phyloP scores from a whole-genome alignment of 2,113 vertebrate genomes.

The Tyto alba region DNA sequence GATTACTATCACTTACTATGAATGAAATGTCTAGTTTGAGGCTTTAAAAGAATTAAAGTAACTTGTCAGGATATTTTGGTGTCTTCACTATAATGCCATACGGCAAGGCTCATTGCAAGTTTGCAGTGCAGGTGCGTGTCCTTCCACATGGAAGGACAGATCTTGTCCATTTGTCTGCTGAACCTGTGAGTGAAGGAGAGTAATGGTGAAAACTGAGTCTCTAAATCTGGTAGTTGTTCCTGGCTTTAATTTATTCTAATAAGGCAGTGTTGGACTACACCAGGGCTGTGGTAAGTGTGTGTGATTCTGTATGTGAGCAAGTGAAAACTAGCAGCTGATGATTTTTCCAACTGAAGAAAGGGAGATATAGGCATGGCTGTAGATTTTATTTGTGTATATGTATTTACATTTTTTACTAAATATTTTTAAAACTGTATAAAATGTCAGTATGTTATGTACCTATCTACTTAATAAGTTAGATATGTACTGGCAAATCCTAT shows the following conservation, averaged over 20 bases:
- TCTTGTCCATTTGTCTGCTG: not conserved
- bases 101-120: not conserved
- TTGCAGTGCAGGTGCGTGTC: not conserved
- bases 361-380: not conserved
- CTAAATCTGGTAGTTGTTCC: not conserved
- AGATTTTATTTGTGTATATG: not conserved
- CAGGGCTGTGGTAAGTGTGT: not conserved
- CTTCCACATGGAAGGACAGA: not conserved
- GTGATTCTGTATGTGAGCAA: not conserved
- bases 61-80: not conserved
- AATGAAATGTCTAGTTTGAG: not conserved
- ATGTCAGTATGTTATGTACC: not conserved
- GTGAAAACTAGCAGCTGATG: not conserved
- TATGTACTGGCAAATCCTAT: not conserved
- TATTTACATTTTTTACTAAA: not conserved
- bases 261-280: not conserved
- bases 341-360: not conserved
- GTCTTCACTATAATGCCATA: not conserved
- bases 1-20: not conserved
- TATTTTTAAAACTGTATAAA: not conserved
- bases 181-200: not conserved
- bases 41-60: not conserved
- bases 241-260: not conserved
- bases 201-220: not conserved
- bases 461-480: not conserved